Base-by-base conservation (phyloP, 2,888 invertebrate species). In the Dicyrtoma fusca region DNA sequence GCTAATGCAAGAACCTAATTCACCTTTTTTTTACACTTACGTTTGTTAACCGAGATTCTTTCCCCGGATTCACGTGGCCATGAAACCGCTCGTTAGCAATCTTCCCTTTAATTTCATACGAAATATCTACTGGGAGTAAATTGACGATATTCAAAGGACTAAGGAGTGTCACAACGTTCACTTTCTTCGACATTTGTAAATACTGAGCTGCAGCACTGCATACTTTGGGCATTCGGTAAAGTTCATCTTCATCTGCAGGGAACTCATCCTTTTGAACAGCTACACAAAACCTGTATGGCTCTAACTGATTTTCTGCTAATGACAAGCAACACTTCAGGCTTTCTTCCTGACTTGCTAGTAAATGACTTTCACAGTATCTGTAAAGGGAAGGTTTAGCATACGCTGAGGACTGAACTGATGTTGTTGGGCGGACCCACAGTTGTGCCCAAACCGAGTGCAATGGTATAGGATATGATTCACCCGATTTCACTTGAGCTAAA, bases 141-240 rank as follows among this genome's bases (percentile, higher is more conserved):
- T 97, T 98, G 77, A 90, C 89, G 3, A 97, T 83, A 17, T 91
- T 84, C 19, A 98, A 86, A 0, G 95, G 94, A 26, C 97, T 92
- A 79, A 93, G 85, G 59, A 99, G 85, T 1, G 90, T 89, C 74
- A 98, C 89, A 17, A 91, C 89, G 84, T 98, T 97, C 0, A 93
- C 97, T 5, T 96, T 94, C 75, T 94, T 88, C 4, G 72, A 74
- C 71, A 75, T 72, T 72, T 75, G 76, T 11, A 76, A 71, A 59
- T 64, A 71, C 21, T 69, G 75, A 13, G 76, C 74, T 25, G 69
- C 64, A 21, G 75, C 72, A 45, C 75, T 76, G n/a, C 61, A 70
- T 4, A 71, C 72, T 64, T 73, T 74, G 71, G 63, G 69, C 14
- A 63, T 66, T 21, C 72, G 47, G 17, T 74, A 69, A 8, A 74